phyloP scores from a whole-genome alignment of 2,113 vertebrate genomes.

The Nanorana parkeri region DNA sequence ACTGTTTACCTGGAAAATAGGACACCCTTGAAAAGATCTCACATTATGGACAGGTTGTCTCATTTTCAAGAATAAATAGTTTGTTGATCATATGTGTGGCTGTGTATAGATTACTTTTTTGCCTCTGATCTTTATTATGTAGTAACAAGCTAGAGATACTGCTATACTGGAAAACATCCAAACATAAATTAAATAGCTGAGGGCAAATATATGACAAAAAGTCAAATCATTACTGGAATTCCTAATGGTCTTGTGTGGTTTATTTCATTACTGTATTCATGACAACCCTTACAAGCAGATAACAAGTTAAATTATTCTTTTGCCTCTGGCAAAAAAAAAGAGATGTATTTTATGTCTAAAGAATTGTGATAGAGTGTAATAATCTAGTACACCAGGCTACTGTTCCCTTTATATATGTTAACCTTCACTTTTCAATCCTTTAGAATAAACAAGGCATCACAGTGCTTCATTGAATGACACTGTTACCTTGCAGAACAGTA shows the following conservation, averaged over 20 bases:
- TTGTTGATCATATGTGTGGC: slow-evolving; percentile 18
- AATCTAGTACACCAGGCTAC: not conserved
- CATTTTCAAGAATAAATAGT: slow-evolving; percentile 37
- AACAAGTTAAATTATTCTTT: slow-evolving; percentile 43
- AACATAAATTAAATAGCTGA: slow-evolving; percentile 49
- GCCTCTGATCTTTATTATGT: slow-evolving; percentile 35
- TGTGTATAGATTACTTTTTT: slow-evolving; percentile 13
- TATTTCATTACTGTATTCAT: slow-evolving; percentile 54
- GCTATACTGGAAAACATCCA: slow-evolving; percentile 49
- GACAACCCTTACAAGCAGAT: slow-evolving; percentile 41
- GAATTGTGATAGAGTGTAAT: slow-evolving; percentile 29
- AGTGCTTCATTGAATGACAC: too few species aligned
- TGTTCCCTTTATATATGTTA: not conserved
- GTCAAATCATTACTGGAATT: slow-evolving; percentile 56
- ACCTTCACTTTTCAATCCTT: too few species aligned
- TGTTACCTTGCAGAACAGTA: too few species aligned
- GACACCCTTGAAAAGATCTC: not conserved
- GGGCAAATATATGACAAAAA: slow-evolving; percentile 55
- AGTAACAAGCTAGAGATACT: slow-evolving; percentile 23
- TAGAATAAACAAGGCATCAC: too few species aligned
- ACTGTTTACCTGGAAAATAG: not conserved
- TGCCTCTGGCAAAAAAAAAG: slow-evolving; percentile 27
- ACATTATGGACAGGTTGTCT: slow-evolving; percentile 2
- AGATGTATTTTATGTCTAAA: slow-evolving; percentile 35
- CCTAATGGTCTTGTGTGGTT: slow-evolving; percentile 50